These are phyloP conservation scores for Elachura formosa DNA, from an alignment of 2,113 vertebrate species.

Conservation along the genomic window DNA sequence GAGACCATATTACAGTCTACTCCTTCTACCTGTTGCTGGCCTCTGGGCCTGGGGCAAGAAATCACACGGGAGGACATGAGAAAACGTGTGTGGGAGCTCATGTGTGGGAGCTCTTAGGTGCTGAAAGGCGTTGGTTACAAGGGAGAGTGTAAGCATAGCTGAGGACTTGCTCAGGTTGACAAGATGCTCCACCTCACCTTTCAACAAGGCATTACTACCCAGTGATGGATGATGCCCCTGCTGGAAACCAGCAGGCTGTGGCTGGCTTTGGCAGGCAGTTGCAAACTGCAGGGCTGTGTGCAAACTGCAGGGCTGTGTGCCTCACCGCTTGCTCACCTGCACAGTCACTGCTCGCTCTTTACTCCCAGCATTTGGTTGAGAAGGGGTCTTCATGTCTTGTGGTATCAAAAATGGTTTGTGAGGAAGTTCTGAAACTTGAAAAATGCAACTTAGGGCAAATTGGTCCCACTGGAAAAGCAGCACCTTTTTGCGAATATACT, in stretches of 20 bases:
- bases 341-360: neutral
- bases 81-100: neutral
- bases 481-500: neutral
- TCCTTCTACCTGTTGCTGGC: neutral
- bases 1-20: neutral
- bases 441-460: neutral
- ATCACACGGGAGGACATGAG: neutral
- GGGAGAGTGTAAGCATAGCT: neutral
- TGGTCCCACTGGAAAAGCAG: neutral
- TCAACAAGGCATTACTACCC: neutral
- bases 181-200: conserved; percentile 23
- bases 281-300: neutral
- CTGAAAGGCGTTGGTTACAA: neutral
- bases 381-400: neutral
- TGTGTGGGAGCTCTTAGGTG: neutral
- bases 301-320: too few relatives aligned
- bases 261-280: neutral
- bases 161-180: neutral
- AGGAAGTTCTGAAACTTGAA: neutral
- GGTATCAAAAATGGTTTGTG: neutral
- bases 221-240: neutral
- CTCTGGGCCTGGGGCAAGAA: neutral
- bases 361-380: neutral
- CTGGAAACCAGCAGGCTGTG: neutral
- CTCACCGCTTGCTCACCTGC: neutral